Conservation (phyloP, 2,888 invertebrate genomes). For the Colostygia pectinataria region DNA sequence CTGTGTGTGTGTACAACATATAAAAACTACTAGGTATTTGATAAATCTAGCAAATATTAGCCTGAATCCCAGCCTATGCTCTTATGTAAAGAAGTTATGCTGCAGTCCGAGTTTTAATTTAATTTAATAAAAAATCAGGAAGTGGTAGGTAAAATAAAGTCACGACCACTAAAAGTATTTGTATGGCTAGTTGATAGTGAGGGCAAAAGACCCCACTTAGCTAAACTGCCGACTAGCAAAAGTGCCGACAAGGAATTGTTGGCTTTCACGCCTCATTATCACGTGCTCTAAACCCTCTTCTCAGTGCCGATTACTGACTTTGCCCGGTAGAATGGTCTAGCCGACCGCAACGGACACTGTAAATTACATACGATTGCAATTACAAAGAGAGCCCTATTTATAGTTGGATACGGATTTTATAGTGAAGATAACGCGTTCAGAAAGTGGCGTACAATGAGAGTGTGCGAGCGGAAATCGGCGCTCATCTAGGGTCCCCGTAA, state of each 20-base stretch:
- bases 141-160: neutral
- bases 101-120: no score
- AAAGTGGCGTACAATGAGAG: slow-evolving; percentile 59
- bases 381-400: slow-evolving; percentile 50
- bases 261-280: slow-evolving; percentile 38
- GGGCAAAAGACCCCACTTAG: slow-evolving; percentile 25
- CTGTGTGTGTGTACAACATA: no score
- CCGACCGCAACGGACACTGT: slow-evolving; percentile 43
- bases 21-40: no score
- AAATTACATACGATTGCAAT: slow-evolving; percentile 52
- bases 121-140: neutral
- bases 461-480: slow-evolving; percentile 62
- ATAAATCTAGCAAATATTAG: no score
- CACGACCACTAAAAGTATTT: slow-evolving; percentile 11
- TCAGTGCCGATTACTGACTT: slow-evolving; percentile 36
- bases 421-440: slow-evolving; percentile 54
- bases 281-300: slow-evolving; percentile 36
- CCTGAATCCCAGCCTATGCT: no score
- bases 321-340: slow-evolving; percentile 32
- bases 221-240: slow-evolving; percentile 25
- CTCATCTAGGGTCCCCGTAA: slow-evolving; percentile 65
- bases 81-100: no score
- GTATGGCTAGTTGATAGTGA: slow-evolving; percentile 16
- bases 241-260: slow-evolving; percentile 32
- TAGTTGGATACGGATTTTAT: slow-evolving; percentile 50